Percentiles rank a stretch among this genome's conserved stretches.
Evolutionary conservation across 2,888 invertebrate species (phyloP).

Genomic region (Ochropacha duplaris): DNA sequence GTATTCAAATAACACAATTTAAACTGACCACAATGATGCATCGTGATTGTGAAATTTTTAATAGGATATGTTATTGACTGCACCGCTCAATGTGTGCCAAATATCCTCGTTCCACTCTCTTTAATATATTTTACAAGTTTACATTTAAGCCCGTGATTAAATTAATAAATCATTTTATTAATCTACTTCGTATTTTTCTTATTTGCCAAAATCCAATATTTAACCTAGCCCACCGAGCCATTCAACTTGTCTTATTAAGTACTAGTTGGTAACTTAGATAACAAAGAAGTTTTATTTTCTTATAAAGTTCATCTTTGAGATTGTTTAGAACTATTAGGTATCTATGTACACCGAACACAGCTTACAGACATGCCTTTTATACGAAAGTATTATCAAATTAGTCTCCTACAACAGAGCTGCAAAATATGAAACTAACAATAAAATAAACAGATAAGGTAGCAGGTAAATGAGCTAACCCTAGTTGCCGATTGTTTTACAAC

Average conservation of each 20-base stretch:
- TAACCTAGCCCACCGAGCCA: neutral
- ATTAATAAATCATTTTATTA: slow-evolving; percentile 67
- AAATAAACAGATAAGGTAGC: slow-evolving; percentile 35
- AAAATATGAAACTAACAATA: slow-evolving; percentile 32
- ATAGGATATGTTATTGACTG: neutral
- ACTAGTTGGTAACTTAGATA: neutral
- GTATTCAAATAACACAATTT: neutral
- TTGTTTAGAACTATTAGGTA: neutral
- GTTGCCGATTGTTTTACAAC: slow-evolving; percentile 49
- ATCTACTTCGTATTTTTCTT: slow-evolving; percentile 24
- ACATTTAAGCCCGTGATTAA: slow-evolving; percentile 62
- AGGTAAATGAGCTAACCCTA: slow-evolving; percentile 44
- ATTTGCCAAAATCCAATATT: slow-evolving; percentile 8
- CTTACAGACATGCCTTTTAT: neutral
- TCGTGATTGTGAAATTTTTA: no score
- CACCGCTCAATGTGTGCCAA: slow-evolving; percentile 62
- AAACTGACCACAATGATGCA: no score
- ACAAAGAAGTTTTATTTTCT: neutral
- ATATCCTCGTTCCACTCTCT: slow-evolving; percentile 45
- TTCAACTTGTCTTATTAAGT: neutral
- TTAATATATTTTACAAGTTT: slow-evolving; percentile 72
- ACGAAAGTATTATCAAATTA: neutral
- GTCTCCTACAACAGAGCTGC: slow-evolving; percentile 13
- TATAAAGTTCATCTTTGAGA: neutral
- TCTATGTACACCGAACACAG: neutral